phyloP scores from a whole-genome alignment of 1,140 invertebrate genomes.

The Ceratoteleas bidentatus region DNA sequence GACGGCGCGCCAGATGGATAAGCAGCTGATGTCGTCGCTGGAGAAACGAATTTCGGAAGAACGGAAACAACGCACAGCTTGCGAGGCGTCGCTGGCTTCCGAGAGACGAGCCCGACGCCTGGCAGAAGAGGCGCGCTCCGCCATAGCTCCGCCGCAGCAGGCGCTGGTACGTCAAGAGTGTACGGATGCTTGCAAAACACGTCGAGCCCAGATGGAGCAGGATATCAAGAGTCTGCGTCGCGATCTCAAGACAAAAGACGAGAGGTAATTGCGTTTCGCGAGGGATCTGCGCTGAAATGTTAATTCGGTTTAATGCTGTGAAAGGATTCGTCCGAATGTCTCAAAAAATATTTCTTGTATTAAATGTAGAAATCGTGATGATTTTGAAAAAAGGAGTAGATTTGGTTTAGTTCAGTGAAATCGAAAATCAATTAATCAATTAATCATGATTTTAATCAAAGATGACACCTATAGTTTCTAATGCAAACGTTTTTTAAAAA shows the following conservation, averaged over 20 bases:
- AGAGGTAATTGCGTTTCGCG: too few relatives aligned
- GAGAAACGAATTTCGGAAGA: conserved; percentile 94
- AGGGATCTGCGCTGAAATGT: not conserved
- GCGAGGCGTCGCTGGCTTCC: conserved; percentile 89
- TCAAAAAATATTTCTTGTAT: too few relatives aligned
- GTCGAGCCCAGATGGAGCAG: conserved; percentile 88
- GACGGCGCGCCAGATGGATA: conserved; percentile 88
- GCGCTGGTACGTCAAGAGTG: conserved; percentile 84
- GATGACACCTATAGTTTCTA: too few relatives aligned
- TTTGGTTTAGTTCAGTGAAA: too few relatives aligned
- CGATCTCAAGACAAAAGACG: conserved; percentile 89
- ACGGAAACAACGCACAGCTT: conserved; percentile 86
- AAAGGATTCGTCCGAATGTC: too few relatives aligned
- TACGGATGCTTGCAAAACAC: conserved; percentile 88
- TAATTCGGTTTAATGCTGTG: too few relatives aligned
- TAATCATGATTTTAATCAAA: too few relatives aligned
- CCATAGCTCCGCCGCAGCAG: conserved; percentile 74
- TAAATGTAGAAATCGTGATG: too few relatives aligned
- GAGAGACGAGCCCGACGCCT: conserved; percentile 85
- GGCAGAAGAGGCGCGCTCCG: conserved; percentile 80
- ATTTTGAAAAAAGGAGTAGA: too few relatives aligned
- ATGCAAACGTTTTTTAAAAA: too few relatives aligned
- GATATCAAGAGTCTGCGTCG: conserved; percentile 88
- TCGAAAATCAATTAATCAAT: too few relatives aligned
- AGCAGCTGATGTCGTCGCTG: conserved; percentile 87